A percentile compares a stretch with the other conserved stretches of the same genome.
Evolutionary conservation across 2,888 invertebrate genomes (phyloP).

Genomic region (Stenurella melanura): DNA sequence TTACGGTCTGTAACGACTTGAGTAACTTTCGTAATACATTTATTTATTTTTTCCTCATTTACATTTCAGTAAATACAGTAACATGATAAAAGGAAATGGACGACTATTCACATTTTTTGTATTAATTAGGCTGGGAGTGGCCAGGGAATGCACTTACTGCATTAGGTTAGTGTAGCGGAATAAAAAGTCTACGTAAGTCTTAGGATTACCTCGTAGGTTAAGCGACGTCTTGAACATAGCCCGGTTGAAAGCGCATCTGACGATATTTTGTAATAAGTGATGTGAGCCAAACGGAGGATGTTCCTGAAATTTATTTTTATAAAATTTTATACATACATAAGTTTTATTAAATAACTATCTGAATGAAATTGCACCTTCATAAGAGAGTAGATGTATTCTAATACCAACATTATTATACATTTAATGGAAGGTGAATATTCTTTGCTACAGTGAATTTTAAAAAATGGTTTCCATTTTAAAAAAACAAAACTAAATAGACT

Average conservation of each 20-base stretch:
- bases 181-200: not conserved
- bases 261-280: not conserved
- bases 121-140: not conserved
- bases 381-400: too few relatives aligned
- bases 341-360: too few relatives aligned
- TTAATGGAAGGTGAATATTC: too few relatives aligned
- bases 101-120: not conserved
- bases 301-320: not conserved
- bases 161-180: not conserved
- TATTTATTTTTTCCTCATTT: not conserved
- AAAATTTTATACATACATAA: too few relatives aligned
- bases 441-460: too few relatives aligned
- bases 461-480: too few relatives aligned
- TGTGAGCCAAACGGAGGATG: not conserved
- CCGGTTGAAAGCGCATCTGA: not conserved
- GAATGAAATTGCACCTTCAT: too few relatives aligned
- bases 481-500: too few relatives aligned
- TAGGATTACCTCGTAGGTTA: not conserved
- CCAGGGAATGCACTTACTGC: conserved; percentile 2
- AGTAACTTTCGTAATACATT: not conserved
- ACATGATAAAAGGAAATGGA: not conserved
- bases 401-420: too few relatives aligned
- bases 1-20: too few relatives aligned
- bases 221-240: not conserved
- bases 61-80: not conserved